Conservation (phyloP, 2,888 invertebrate genomes). For the Dynastes maya region DNA sequence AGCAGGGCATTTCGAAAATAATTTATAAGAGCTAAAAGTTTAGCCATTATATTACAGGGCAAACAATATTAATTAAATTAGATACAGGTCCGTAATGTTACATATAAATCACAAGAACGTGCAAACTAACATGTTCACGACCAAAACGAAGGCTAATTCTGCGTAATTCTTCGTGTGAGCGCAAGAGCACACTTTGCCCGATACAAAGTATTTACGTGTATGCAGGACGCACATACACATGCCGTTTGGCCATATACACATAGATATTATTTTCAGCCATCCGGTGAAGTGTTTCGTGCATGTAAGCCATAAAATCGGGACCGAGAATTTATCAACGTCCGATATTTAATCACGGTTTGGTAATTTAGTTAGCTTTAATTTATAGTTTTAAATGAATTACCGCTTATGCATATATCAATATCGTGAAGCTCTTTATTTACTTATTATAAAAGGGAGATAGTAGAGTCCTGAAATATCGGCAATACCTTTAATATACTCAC, state of each 20-base stretch:
- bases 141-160: slow-evolving; percentile 61
- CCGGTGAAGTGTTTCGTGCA: slow-evolving; percentile 61
- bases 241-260: neutral
- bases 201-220: neutral
- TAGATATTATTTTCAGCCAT: slow-evolving; percentile 57
- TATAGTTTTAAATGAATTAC: slow-evolving; percentile 54
- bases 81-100: slow-evolving; percentile 16
- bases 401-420: slow-evolving; percentile 47
- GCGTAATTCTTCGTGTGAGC: slow-evolving; percentile 57
- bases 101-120: slow-evolving; percentile 51
- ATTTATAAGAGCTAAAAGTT: neutral
- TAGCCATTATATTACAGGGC: slow-evolving; percentile 15
- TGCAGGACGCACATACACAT: neutral
- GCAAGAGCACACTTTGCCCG: neutral
- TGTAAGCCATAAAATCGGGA: slow-evolving; percentile 65
- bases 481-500: neutral
- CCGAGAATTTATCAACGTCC: slow-evolving; percentile 66
- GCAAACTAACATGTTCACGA: slow-evolving; percentile 54
- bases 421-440: slow-evolving; percentile 8
- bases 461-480: neutral
- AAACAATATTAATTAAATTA: slow-evolving; percentile 49
- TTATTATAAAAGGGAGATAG: neutral
- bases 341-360: slow-evolving; percentile 67
- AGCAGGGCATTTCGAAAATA: neutral
- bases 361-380: slow-evolving; percentile 63